Conservation (phyloP, 1,140 invertebrate species). For the Drosophila repleta region DNA sequence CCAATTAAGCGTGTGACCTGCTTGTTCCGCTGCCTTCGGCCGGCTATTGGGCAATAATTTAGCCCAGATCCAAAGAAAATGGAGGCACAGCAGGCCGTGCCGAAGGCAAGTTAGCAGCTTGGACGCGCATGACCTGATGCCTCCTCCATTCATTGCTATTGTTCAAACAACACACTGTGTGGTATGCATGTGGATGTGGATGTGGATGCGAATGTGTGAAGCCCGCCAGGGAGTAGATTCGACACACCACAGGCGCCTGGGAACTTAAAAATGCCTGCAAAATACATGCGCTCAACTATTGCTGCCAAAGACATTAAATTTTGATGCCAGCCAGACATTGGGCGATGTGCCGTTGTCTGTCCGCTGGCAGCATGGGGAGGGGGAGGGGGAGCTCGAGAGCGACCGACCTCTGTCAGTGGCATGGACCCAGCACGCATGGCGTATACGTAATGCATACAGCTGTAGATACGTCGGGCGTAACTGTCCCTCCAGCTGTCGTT, state of each 20-base stretch:
- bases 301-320: slow-evolving; percentile 77
- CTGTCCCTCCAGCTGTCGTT: slow-evolving; percentile 44
- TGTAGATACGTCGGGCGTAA: slow-evolving; percentile 69
- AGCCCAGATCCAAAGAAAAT: slow-evolving; percentile 6
- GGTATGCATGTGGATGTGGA: neutral
- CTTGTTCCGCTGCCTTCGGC: slow-evolving; percentile 12
- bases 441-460: slow-evolving; percentile 71
- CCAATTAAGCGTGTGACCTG: slow-evolving; percentile 31
- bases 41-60: slow-evolving; percentile 5
- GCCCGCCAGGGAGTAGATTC: slow-evolving; percentile 12
- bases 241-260: slow-evolving; percentile 15
- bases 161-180: slow-evolving; percentile 2
- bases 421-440: slow-evolving; percentile 58
- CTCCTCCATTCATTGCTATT: slow-evolving; percentile 2
- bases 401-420: slow-evolving; percentile 44
- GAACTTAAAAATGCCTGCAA: slow-evolving; percentile 69
- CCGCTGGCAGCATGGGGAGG: slow-evolving; percentile 28
- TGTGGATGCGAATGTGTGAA: neutral
- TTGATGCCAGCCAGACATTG: slow-evolving; percentile 63
- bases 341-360: slow-evolving; percentile 26
- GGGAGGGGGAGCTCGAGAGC: no score
- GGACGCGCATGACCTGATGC: slow-evolving; percentile 11
- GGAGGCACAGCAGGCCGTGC: slow-evolving; percentile 6
- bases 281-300: slow-evolving; percentile 58
- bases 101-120: neutral